Evolutionary conservation across 2,797 vertebrate genomes (phyloP).

Genomic region (Pagetopsis macropterus): DNA sequence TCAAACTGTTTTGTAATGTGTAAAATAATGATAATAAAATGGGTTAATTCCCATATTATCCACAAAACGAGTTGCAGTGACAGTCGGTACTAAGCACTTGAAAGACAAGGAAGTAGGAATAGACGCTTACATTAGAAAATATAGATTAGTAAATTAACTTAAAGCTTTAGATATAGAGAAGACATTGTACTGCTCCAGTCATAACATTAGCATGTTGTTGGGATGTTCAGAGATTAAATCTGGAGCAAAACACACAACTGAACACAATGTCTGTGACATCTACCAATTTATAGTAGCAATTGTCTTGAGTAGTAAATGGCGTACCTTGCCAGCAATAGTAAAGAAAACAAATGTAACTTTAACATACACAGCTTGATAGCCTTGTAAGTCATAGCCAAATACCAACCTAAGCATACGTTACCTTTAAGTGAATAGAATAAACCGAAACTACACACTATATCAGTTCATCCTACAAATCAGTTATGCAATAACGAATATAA

Average conservation of each 20-base stretch:
- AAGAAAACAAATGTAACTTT: constrained; percentile 25
- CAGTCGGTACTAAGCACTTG: background rate
- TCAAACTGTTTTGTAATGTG: too few relatives aligned
- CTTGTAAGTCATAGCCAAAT: background rate
- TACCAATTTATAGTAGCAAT: background rate
- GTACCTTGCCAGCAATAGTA: constrained; percentile 18
- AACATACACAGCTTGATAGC: constrained; percentile 30
- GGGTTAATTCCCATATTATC: background rate
- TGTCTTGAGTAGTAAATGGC: constrained; percentile 1
- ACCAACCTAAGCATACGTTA: background rate
- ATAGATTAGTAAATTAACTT: background rate
- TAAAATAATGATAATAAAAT: too few relatives aligned
- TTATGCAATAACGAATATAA: background rate
- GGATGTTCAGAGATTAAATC: background rate
- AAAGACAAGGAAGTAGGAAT: background rate
- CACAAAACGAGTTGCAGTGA: background rate
- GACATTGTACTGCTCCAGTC: background rate
- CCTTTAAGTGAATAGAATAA: background rate
- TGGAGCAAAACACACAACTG: background rate
- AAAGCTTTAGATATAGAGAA: background rate
- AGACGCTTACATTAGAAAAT: background rate
- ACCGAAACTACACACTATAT: background rate
- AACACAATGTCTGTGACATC: background rate
- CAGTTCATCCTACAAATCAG: background rate
- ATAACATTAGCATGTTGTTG: background rate